Evolutionary conservation across 2,888 invertebrate genomes (phyloP).

Genomic region (Pharmacophagus antenor): DNA sequence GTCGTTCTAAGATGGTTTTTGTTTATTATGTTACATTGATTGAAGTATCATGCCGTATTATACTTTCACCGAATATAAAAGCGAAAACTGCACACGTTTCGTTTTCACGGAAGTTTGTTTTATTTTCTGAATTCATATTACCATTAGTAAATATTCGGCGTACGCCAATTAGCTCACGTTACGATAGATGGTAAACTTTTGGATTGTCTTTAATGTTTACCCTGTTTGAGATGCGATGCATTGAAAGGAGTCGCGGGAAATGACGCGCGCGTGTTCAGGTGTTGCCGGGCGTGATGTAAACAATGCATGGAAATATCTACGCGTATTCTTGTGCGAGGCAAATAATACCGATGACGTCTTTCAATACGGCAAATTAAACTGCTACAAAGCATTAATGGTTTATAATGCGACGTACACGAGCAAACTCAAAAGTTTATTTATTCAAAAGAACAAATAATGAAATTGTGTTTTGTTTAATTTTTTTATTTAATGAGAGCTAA

Average conservation of each 20-base stretch:
- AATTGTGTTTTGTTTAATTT: too few species aligned
- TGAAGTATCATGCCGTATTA: slow-evolving; percentile 1
- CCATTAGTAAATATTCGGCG: slow-evolving; percentile 8
- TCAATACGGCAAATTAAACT: slow-evolving; percentile 14
- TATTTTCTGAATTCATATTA: slow-evolving; percentile 9
- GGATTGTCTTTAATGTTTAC: slow-evolving; percentile 25
- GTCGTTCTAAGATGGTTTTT: slow-evolving; percentile 22
- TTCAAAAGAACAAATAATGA: background rate
- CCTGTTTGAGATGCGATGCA: slow-evolving; percentile 23
- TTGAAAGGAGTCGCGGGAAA: slow-evolving; percentile 29
- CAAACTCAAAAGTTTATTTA: background rate
- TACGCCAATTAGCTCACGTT: slow-evolving; percentile 19
- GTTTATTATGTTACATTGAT: slow-evolving; percentile 24
- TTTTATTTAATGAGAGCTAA: too few species aligned
- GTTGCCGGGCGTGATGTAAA: slow-evolving; percentile 26
- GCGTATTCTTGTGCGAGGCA: slow-evolving; percentile 17
- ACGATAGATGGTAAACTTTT: slow-evolving; percentile 16
- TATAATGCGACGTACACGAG: background rate
- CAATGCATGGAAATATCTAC: slow-evolving; percentile 30
- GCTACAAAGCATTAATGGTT: background rate
- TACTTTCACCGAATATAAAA: slow-evolving; percentile 25
- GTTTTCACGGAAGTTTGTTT: slow-evolving; percentile 3
- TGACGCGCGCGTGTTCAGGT: slow-evolving; percentile 27
- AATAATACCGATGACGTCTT: slow-evolving; percentile 26
- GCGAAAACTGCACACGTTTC: background rate